These are phyloP conservation scores for Cantharis nigra DNA, from an alignment of 2,888 invertebrate genomes.

Conservation along the genomic window DNA sequence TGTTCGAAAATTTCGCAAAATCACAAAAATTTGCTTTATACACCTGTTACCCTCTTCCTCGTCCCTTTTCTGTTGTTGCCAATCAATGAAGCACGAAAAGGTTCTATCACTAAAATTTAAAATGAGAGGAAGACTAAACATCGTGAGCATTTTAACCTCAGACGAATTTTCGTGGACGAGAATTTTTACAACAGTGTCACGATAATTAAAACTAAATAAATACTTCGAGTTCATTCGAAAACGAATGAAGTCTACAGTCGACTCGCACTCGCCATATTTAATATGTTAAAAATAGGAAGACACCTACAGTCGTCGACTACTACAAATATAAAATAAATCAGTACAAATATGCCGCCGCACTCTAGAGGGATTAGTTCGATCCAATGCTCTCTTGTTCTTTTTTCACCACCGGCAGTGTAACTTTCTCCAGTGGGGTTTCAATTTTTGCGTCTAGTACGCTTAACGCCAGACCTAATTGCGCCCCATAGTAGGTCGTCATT, in stretches of 20 bases:
- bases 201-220: background rate
- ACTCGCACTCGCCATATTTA: background rate
- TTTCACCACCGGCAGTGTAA: background rate
- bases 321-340: slow-evolving; percentile 11
- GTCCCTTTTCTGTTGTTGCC: background rate
- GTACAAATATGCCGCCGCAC: background rate
- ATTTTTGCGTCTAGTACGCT: slow-evolving; percentile 65
- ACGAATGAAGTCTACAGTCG: background rate
- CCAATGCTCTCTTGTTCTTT: background rate
- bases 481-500: slow-evolving; percentile 89
- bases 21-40: background rate
- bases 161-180: background rate
- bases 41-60: background rate
- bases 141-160: background rate
- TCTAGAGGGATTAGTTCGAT: background rate
- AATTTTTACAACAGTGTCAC: background rate
- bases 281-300: slow-evolving; percentile 11
- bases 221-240: background rate
- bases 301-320: background rate
- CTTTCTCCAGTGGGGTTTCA: background rate
- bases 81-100: background rate
- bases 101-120: background rate
- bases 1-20: background rate
- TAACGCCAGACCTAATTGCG: slow-evolving; percentile 83
- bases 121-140: background rate